These are phyloP conservation scores for Nemoura dubitans DNA, from an alignment of 2,888 invertebrate genomes.

Conservation along the genomic window DNA sequence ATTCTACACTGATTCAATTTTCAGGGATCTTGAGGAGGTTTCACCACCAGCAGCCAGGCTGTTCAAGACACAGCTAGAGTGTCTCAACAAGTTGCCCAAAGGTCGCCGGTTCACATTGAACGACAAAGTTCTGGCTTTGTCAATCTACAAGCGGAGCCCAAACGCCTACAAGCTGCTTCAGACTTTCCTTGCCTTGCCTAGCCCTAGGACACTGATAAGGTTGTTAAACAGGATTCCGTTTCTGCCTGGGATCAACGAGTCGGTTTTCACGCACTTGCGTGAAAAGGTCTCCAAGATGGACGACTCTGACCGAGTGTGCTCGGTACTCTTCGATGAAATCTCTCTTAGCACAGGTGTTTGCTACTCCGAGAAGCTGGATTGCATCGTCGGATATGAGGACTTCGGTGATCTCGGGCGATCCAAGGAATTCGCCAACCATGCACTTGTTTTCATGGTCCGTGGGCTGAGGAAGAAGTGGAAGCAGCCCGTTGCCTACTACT, in stretches of 20 bases:
- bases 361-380: constrained; percentile 35
- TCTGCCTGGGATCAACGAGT: constrained; percentile 40
- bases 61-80: background rate
- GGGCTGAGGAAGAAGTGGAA: constrained; percentile 44
- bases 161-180: constrained; percentile 36
- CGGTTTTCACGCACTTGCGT: constrained; percentile 27
- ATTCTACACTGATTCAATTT: background rate
- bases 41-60: constrained; percentile 25
- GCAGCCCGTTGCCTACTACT: constrained; percentile 44
- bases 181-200: constrained; percentile 42
- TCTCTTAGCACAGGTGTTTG: constrained; percentile 26
- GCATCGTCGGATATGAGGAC: constrained; percentile 46
- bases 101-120: constrained; percentile 36
- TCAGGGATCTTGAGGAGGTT: constrained; percentile 15
- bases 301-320: constrained; percentile 36
- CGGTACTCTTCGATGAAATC: constrained; percentile 43
- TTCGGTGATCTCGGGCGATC: constrained; percentile 40
- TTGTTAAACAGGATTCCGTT: constrained; percentile 41
- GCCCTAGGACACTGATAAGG: constrained; percentile 33
- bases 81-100: background rate
- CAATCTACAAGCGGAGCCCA: constrained; percentile 44
- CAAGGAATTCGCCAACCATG: constrained; percentile 45
- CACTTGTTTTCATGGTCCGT: constrained; percentile 47
- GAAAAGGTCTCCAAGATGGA: constrained; percentile 24
- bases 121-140: constrained; percentile 43